Conservation (phyloP, 2,888 invertebrate genomes). For the Anticlea derivata region DNA sequence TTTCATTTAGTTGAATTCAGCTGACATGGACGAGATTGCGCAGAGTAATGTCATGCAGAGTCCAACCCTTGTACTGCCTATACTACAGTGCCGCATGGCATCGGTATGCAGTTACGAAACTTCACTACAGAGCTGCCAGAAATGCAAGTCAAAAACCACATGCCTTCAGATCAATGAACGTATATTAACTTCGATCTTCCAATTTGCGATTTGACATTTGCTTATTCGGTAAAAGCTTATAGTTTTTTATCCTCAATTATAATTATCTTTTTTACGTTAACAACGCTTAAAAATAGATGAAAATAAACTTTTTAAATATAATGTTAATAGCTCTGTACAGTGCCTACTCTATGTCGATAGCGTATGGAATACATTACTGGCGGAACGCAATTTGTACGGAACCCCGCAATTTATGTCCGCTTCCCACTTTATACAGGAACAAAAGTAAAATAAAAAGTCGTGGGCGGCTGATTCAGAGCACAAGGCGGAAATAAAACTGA, state of each 20-base stretch:
- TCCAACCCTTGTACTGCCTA: neutral
- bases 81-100: too few relatives aligned
- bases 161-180: too few relatives aligned
- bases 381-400: slow-evolving; percentile 72
- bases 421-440: slow-evolving; percentile 57
- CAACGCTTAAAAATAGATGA: too few relatives aligned
- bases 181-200: too few relatives aligned
- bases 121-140: too few relatives aligned
- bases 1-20: slow-evolving; percentile 60
- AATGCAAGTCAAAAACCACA: too few relatives aligned
- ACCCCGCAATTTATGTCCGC: slow-evolving; percentile 74
- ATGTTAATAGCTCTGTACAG: slow-evolving; percentile 56
- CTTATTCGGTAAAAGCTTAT: too few relatives aligned
- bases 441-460: slow-evolving; percentile 22
- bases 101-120: too few relatives aligned
- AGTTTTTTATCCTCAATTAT: too few relatives aligned
- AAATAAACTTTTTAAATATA: too few relatives aligned
- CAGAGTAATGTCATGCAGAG: slow-evolving; percentile 22
- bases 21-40: slow-evolving; percentile 47
- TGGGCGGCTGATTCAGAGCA: slow-evolving; percentile 21
- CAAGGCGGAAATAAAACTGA: slow-evolving; percentile 7
- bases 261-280: too few relatives aligned
- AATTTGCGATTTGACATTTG: too few relatives aligned
- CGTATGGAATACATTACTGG: slow-evolving; percentile 66
- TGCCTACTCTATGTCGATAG: slow-evolving; percentile 43